These are phyloP conservation scores for Habrosyne pyritoides DNA, from an alignment of 2,888 invertebrate species.

Conservation along the genomic window DNA sequence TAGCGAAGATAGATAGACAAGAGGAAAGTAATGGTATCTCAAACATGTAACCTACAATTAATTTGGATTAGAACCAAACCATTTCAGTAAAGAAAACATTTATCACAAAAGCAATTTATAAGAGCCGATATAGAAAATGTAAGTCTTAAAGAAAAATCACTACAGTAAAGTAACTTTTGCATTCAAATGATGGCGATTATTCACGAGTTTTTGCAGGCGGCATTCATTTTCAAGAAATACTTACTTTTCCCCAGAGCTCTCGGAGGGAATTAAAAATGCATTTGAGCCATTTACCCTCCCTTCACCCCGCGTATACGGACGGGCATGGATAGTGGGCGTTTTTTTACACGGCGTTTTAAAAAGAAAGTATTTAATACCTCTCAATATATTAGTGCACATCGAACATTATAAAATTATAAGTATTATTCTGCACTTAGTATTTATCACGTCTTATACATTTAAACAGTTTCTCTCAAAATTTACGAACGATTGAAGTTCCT, in stretches of 20 bases:
- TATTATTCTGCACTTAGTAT: too few relatives aligned
- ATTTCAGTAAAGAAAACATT: too few relatives aligned
- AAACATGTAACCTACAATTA: too few relatives aligned
- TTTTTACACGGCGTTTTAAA: neutral
- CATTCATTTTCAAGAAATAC: slow-evolving; percentile 33
- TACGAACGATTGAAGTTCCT: too few relatives aligned
- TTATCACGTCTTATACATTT: too few relatives aligned
- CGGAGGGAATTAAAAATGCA: slow-evolving; percentile 48
- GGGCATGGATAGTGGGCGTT: slow-evolving; percentile 1
- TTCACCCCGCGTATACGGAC: slow-evolving; percentile 12
- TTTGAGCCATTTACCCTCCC: slow-evolving; percentile 37
- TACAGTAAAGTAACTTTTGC: slow-evolving; percentile 5
- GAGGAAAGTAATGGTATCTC: too few relatives aligned
- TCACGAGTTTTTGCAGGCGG: slow-evolving; percentile 30
- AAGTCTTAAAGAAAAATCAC: neutral
- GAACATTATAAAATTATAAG: too few relatives aligned
- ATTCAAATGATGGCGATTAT: slow-evolving; percentile 21
- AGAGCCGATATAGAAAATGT: neutral
- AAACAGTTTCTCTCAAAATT: too few relatives aligned
- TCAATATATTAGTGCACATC: too few relatives aligned
- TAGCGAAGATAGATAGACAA: too few relatives aligned
- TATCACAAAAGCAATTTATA: too few relatives aligned
- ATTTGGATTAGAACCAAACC: too few relatives aligned
- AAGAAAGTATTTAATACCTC: neutral
- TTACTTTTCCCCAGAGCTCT: slow-evolving; percentile 23